phyloP scores from a whole-genome alignment of 2,113 vertebrate species.

The Oophaga pumilio region DNA sequence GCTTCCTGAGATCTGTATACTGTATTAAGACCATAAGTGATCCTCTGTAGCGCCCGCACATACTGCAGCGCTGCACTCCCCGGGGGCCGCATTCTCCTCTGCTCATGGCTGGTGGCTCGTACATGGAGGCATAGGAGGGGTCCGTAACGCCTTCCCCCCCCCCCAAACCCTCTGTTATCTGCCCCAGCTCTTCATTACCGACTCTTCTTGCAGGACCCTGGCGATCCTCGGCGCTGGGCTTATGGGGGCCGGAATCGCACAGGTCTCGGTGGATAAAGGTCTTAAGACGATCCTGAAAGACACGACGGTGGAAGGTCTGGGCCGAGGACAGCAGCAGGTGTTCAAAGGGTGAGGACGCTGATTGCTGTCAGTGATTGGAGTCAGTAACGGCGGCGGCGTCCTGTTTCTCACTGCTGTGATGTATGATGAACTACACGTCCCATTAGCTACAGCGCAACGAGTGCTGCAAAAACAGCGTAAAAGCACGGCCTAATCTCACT shows the following conservation, averaged over 20 bases:
- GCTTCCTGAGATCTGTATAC: no score
- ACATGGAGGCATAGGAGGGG: no score
- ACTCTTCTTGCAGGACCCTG: slow-evolving; percentile 73
- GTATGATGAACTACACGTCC: no score
- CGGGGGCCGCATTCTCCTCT: no score
- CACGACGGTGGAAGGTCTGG: slow-evolving; percentile 77
- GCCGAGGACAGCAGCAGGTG: slow-evolving; percentile 90
- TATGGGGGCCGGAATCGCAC: slow-evolving; percentile 94
- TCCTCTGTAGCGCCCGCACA: no score
- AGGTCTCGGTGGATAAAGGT: slow-evolving; percentile 91
- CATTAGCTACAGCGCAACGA: no score
- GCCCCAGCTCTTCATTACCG: not conserved
- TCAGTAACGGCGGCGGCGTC: not conserved
- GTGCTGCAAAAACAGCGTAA: no score
- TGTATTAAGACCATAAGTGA: no score
- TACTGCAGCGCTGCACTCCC: no score
- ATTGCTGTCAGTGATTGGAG: not conserved
- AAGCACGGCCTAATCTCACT: no score
- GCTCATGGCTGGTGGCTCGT: no score
- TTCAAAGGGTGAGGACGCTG: slow-evolving; percentile 86
- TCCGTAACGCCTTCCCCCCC: no score
- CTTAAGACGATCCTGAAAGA: slow-evolving; percentile 90
- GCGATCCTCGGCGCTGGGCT: slow-evolving; percentile 92
- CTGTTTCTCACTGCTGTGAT: not conserved
- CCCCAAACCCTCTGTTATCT: not conserved